A percentile compares a stretch with the other conserved stretches of the same genome.
These are phyloP conservation scores for Centropus unirufus DNA, from an alignment of 2,113 vertebrate genomes.

Conservation along the genomic window DNA sequence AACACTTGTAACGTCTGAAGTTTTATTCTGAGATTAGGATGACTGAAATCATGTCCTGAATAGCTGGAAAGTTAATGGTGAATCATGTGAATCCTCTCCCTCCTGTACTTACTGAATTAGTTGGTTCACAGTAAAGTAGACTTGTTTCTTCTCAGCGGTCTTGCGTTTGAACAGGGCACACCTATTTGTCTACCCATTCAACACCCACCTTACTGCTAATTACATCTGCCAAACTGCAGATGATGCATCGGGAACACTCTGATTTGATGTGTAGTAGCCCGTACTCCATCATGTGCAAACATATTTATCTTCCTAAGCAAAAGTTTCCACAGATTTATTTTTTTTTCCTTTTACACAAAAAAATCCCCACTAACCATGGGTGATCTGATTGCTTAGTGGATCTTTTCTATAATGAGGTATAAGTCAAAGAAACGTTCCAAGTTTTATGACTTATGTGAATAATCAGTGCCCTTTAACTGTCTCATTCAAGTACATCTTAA, in stretches of 20 bases:
- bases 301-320: background rate
- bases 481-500: background rate
- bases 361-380: background rate
- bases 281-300: background rate
- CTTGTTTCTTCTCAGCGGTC: background rate
- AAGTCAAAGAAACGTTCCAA: background rate
- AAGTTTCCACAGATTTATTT: background rate
- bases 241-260: background rate
- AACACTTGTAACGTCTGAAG: background rate
- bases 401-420: background rate
- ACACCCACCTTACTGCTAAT: background rate
- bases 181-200: background rate
- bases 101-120: background rate
- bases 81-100: background rate
- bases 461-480: background rate
- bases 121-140: background rate
- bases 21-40: background rate
- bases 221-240: background rate
- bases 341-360: background rate
- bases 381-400: background rate
- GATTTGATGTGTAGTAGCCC: background rate
- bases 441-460: background rate
- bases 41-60: background rate
- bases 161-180: rapidly evolving
- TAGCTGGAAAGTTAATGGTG: background rate